Evolutionary conservation across 2,113 vertebrate genomes (phyloP).

Genomic region (Pangasianodon hypophthalmus): DNA sequence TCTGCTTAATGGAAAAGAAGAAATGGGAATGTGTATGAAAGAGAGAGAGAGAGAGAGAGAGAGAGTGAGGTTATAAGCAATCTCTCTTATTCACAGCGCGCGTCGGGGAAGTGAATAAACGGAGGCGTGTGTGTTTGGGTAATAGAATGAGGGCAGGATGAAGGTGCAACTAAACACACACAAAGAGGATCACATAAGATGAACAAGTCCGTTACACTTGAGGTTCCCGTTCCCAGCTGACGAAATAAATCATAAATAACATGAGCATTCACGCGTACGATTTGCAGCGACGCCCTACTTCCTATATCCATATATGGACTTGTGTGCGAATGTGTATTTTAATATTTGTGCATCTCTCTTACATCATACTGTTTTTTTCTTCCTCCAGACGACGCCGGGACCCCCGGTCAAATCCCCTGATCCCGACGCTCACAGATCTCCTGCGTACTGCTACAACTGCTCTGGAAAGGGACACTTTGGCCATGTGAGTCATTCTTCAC

Average conservation of each 20-base stretch:
- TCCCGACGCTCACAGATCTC: slow-evolving; percentile 28
- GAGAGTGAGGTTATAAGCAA: slow-evolving; percentile 33
- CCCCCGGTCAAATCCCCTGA: slow-evolving; percentile 31
- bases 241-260: not conserved
- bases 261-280: too few species aligned
- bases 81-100: slow-evolving; percentile 10
- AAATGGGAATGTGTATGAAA: slow-evolving; percentile 57
- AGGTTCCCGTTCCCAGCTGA: not conserved
- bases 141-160: slow-evolving; percentile 39
- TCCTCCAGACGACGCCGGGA: slow-evolving; percentile 61
- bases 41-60: slow-evolving; percentile 47
- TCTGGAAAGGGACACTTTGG: slow-evolving; percentile 74
- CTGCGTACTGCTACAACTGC: slow-evolving; percentile 76
- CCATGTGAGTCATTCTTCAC: slow-evolving; percentile 64
- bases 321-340: slow-evolving; percentile 38
- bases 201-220: slow-evolving; percentile 41
- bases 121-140: slow-evolving; percentile 40
- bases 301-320: not conserved
- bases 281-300: not conserved
- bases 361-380: not conserved
- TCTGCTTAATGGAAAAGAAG: slow-evolving; percentile 60
- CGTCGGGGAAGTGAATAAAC: slow-evolving; percentile 40
- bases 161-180: slow-evolving; percentile 58
- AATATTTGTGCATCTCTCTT: slow-evolving; percentile 47
- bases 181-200: slow-evolving; percentile 10